Base-by-base conservation (phyloP, 2,888 invertebrate genomes). In the Pristionchus mayeri region DNA sequence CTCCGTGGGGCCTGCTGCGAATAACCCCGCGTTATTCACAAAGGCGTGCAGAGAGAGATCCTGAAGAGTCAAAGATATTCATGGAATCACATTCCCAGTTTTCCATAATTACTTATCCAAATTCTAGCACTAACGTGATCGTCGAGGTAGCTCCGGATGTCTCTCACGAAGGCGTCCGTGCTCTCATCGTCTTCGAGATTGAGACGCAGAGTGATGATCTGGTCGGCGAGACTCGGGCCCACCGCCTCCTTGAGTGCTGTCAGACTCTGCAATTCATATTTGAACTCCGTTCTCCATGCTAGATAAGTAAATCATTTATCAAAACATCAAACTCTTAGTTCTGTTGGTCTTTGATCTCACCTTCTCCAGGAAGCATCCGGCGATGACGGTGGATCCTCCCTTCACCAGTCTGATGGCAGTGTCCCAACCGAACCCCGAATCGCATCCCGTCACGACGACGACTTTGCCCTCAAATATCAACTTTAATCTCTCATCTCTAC, bases 401-500 rank as follows among this genome's bases (percentile, higher is more conserved):
- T n/a, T 48, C 0, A 48, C 63, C 4, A 82, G 24, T 27, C 30
- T 2, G 4, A 27, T 24, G 1, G 81, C 81, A 0, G 81, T 48
- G 3, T 48, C 30, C 1, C 48, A 2, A n/a, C 81, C 81, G 63
- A 82, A 82, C 6, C 81, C 81, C 1, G 63, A 48, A 48, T 82
- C 81, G 30, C 81, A 82, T 40, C 81, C 81, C 7, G 81, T 82
- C 0, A 82, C 48, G 21, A 48, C 63, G 3, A 82, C 48, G 2
- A 30, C 21, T 11, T 27, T n/a, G 0, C 63, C 81, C 81, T 82
- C 9, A 44, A 63, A n/a, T n/a, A n/a, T n/a, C n/a, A n/a, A n/a
- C n/a, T n/a, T n/a, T n/a, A n/a, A n/a, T n/a, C n/a, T n/a, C n/a
- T n/a, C n/a, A n/a, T n/a, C n/a, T n/a, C n/a, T n/a, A n/a, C n/a